Conservation (phyloP, 2,113 vertebrate genomes). For the Camelus bactrianus region DNA sequence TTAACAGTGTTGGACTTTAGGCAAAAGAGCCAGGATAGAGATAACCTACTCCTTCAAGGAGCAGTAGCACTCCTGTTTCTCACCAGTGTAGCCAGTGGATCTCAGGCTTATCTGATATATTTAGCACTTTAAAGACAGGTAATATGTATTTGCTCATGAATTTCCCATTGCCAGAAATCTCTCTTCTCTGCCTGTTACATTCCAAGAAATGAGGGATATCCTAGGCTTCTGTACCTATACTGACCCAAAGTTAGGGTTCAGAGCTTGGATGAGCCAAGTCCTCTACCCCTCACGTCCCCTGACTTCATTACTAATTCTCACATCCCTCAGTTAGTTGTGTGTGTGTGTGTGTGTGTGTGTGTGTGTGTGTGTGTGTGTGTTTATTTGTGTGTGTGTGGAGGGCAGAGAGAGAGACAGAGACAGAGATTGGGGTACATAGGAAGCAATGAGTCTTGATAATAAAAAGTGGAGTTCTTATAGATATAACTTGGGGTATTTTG, state of each 20-base stretch:
- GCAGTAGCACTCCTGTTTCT: not conserved
- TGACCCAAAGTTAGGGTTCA: not conserved
- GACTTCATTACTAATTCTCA: not conserved
- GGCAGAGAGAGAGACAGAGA: not conserved
- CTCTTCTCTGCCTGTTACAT: not conserved
- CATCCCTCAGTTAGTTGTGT: not conserved
- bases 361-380: not conserved
- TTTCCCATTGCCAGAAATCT: not conserved
- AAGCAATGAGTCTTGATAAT: not conserved
- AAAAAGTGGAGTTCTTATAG: not conserved
- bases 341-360: not conserved
- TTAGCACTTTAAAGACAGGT: not conserved
- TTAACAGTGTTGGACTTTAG: not conserved
- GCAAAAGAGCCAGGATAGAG: not conserved
- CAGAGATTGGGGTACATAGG: not conserved
- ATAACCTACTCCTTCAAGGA: not conserved
- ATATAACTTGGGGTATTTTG: not conserved
- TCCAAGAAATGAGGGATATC: slow-evolving; percentile 21
- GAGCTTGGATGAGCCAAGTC: not conserved
- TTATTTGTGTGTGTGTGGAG: too few relatives aligned
- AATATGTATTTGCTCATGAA: not conserved
- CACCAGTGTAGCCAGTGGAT: not conserved
- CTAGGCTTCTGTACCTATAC: not conserved
- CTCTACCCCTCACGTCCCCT: not conserved
- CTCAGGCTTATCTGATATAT: not conserved